Conservation (phyloP, 2,888 invertebrate species). For the Keiferia lycopersicella region DNA sequence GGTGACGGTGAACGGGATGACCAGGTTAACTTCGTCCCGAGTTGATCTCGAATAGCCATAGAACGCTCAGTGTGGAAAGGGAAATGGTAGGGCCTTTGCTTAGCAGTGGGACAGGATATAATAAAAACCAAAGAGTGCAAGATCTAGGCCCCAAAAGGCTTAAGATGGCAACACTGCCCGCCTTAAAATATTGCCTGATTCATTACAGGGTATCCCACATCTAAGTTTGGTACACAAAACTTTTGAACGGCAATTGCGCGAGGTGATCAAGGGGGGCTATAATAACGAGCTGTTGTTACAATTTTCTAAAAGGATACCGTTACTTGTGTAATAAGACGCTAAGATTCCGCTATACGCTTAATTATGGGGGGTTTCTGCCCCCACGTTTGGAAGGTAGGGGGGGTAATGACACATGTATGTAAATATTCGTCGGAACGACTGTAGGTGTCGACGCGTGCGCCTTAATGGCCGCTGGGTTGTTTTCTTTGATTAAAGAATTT, state of each 20-base stretch:
- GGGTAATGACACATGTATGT: constrained; percentile 80
- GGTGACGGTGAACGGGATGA: no score
- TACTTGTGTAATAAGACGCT: constrained; percentile 81
- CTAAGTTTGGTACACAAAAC: constrained; percentile 72
- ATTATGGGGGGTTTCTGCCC: constrained; percentile 61
- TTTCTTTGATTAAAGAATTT: constrained; percentile 82
- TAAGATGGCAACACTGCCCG: no score
- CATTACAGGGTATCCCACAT: constrained; percentile 80
- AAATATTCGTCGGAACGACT: constrained; percentile 78
- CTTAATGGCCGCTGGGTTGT: constrained; percentile 77
- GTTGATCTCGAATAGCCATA: no score
- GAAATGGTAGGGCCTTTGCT: no score
- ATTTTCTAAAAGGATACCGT: constrained; percentile 81
- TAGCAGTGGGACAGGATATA: no score
- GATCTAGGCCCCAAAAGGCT: no score
- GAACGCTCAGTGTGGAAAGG: no score
- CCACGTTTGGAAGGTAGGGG: constrained; percentile 37
- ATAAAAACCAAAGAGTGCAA: no score
- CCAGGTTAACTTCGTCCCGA: no score
- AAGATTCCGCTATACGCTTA: constrained; percentile 81
- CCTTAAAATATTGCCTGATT: constrained; percentile 82
- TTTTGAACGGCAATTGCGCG: constrained; percentile 61
- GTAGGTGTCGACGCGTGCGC: constrained; percentile 77
- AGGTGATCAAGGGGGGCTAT: constrained; percentile 67
- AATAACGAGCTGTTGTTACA: constrained; percentile 74